Evolutionary conservation across 2,888 invertebrate genomes (phyloP), one percentile per base, ranked within the genome.

Genomic region (Eulithis testata): DNA sequence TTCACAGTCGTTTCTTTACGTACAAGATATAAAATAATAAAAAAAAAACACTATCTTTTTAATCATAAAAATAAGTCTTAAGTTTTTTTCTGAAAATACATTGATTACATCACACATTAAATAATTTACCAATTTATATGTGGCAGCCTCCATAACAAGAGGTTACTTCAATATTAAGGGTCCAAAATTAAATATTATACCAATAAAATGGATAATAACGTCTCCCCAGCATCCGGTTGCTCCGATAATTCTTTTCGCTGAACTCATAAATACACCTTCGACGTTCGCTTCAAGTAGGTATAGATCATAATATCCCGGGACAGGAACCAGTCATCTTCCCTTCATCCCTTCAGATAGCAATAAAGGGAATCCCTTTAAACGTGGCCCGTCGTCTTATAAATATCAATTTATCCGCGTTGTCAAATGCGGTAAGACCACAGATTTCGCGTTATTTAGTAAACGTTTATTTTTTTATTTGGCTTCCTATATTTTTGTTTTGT

Each of bases 121-220:
- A 91, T 92, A 91, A 91, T 91, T 82, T 73, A 69, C 65, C 91
- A 78, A 91, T 92, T 90, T 91, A 87, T 91, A 92, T 91, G 89
- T 82, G 72, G 76, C 83, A 76, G 78, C 77, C 76, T 79, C 80
- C 81, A 84, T 77, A 70, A 77, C 70, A 76, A 59, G 4, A 54
- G 6, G 59, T 60, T 63, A 60, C 47, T 53, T 51, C 59, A 45
- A 11, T 85, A 84, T 11, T 85, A 84, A 90, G 86, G 84, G 85
- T 78, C 87, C 84, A 88, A 92, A 93, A 92, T 93, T 93, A 92
- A 93, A 93, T 93, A 93, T 92, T 90, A 91, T 92, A 90, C 91
- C 92, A 93, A 93, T 93, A 93, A 93, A 92, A 91, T 85, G 87
- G 87, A 91, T 91, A 86, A 88, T 91, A 92, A 92, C 88, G 88